phyloP scores from a whole-genome alignment of 1,140 invertebrate genomes.

The Dreissena polymorpha region DNA sequence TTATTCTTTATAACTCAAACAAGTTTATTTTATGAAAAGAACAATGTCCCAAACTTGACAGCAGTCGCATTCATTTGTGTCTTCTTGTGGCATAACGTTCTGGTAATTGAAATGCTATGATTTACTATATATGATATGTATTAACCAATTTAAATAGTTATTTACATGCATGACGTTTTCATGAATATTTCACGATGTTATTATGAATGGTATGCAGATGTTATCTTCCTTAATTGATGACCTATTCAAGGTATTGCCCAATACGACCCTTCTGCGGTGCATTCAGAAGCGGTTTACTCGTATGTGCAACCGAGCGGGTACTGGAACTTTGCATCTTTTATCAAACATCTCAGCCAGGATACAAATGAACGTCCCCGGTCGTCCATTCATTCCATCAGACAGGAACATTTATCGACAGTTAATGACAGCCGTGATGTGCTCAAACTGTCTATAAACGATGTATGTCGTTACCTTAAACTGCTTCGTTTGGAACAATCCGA shows the following conservation, averaged over 20 bases:
- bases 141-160: background rate
- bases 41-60: background rate
- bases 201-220: background rate
- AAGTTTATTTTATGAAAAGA: background rate
- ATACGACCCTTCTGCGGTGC: slow-evolving; percentile 28
- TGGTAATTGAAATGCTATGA: background rate
- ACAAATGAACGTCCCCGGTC: too few species aligned
- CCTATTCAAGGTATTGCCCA: slow-evolving; percentile 34
- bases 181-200: background rate
- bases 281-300: slow-evolving; percentile 24
- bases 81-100: background rate
- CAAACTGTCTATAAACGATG: slow-evolving; percentile 39
- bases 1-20: background rate
- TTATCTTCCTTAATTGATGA: background rate
- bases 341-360: too few species aligned
- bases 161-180: background rate
- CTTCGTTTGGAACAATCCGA: slow-evolving; percentile 36
- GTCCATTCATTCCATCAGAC: too few species aligned
- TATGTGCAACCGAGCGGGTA: slow-evolving; percentile 18
- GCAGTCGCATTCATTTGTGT: background rate
- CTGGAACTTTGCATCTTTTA: background rate
- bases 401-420: background rate
- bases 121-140: background rate
- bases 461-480: slow-evolving; percentile 6
- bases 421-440: background rate